Percentiles rank a stretch among this genome's conserved stretches.
Conservation (phyloP, 2,797 vertebrate genomes). For the Thunnus albacares region DNA sequence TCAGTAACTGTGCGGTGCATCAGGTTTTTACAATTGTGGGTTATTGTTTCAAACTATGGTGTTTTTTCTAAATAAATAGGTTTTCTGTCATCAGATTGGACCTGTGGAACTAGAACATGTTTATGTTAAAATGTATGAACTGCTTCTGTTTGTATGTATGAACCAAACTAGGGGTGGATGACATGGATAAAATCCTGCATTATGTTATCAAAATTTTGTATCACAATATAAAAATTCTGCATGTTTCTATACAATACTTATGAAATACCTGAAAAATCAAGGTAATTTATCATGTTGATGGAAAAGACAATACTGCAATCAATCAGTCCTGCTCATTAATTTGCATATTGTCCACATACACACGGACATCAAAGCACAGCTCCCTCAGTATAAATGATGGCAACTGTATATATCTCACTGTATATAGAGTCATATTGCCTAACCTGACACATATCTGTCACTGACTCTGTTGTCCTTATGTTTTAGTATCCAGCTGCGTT, state of each 20-base stretch:
- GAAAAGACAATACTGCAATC: neutral
- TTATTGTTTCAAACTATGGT: no score
- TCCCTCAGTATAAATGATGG: neutral
- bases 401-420: neutral
- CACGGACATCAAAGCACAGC: neutral
- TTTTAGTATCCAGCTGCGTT: constrained; percentile 80
- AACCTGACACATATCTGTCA: neutral
- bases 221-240: neutral
- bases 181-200: no score
- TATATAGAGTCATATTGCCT: neutral
- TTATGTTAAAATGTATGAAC: no score
- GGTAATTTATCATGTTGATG: neutral
- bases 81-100: neutral
- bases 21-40: no score
- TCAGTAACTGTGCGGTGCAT: neutral
- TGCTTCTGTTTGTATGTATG: no score
- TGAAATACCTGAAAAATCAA: neutral
- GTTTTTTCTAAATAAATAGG: neutral
- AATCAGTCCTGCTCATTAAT: neutral
- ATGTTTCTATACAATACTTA: neutral
- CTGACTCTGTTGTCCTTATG: constrained; percentile 22
- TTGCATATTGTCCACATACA: neutral
- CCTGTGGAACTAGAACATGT: neutral
- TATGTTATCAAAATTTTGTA: no score
- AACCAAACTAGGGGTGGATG: no score